Evolutionary conservation across 2,888 invertebrate species (phyloP).

Genomic region (Lithophane ornitopus): DNA sequence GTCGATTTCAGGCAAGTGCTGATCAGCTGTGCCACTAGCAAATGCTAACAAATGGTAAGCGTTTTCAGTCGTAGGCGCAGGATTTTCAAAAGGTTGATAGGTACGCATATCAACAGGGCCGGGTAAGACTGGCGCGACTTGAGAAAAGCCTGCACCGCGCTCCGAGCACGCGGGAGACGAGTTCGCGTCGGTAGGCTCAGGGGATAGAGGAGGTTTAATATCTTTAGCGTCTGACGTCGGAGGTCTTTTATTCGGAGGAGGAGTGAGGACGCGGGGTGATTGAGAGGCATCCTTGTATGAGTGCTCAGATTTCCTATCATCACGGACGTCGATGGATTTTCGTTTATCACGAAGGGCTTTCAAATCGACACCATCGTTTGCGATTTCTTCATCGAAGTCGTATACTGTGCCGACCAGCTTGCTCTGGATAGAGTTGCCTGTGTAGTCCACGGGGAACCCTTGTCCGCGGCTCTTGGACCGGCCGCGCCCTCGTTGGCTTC

Average conservation of each 20-base stretch:
- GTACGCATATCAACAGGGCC: conserved; percentile 98
- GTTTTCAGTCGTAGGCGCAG: conserved; percentile 90
- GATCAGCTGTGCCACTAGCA: conserved; percentile 93
- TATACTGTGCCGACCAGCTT: conserved; percentile 96
- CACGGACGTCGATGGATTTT: conserved; percentile 93
- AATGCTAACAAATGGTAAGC: conserved; percentile 92
- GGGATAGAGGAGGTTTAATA: conserved; percentile 85
- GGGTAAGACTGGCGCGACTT: conserved; percentile 94
- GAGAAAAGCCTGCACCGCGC: conserved; percentile 81
- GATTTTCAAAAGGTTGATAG: conserved; percentile 92
- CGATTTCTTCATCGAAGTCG: conserved; percentile 96
- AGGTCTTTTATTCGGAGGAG: conserved; percentile 82
- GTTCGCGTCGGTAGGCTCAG: conserved; percentile 74
- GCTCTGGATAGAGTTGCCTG: conserved; percentile 93
- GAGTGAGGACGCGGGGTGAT: conserved; percentile 91
- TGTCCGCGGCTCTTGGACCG: conserved; percentile 87
- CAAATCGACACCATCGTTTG: conserved; percentile 93
- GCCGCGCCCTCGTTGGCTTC: conserved; percentile 87
- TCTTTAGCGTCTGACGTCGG: conserved; percentile 85
- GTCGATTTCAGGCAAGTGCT: conserved; percentile 93
- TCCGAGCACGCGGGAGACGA: conserved; percentile 72
- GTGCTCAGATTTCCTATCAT: conserved; percentile 90
- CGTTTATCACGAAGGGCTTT: conserved; percentile 95
- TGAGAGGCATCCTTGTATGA: conserved; percentile 90
- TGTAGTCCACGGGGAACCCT: conserved; percentile 84